Evolutionary conservation across 2,797 vertebrate genomes (phyloP).

Genomic region (Silurus lanzhouensis): DNA sequence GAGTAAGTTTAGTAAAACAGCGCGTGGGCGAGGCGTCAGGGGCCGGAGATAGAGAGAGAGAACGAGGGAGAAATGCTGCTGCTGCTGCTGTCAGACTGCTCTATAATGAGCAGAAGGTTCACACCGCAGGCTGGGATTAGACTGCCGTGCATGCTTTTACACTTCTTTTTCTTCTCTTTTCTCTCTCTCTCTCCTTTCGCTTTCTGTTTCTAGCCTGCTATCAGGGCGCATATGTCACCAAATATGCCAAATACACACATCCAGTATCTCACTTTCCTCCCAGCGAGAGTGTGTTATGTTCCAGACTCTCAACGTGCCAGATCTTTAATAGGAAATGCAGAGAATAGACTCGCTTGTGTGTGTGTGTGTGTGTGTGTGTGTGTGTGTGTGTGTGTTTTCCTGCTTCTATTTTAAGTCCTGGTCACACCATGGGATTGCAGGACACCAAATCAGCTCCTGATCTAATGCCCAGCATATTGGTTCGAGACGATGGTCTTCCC

Average conservation of each 20-base stretch:
- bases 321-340: conserved; percentile 19
- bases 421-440: conserved; percentile 7
- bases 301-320: neutral
- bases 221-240: neutral
- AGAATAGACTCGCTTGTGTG: neutral
- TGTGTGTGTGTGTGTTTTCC: neutral
- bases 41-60: neutral
- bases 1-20: neutral
- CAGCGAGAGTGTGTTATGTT: neutral
- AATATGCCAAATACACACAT: neutral
- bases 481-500: conserved; percentile 66
- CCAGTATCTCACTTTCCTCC: neutral
- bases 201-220: neutral
- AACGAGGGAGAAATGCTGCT: neutral
- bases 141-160: neutral
- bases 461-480: conserved; percentile 53
- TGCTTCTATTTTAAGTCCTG: conserved; percentile 9
- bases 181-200: too few species aligned
- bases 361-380: too few species aligned
- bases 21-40: neutral
- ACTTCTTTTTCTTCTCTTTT: neutral
- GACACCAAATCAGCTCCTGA: neutral
- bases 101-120: conserved; percentile 26
- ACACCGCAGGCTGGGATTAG: conserved; percentile 2
- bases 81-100: conserved; percentile 18